Percentiles rank a stretch among this genome's conserved stretches.
Conservation (phyloP, 2,113 vertebrate species). For the Bubo blakistoni region DNA sequence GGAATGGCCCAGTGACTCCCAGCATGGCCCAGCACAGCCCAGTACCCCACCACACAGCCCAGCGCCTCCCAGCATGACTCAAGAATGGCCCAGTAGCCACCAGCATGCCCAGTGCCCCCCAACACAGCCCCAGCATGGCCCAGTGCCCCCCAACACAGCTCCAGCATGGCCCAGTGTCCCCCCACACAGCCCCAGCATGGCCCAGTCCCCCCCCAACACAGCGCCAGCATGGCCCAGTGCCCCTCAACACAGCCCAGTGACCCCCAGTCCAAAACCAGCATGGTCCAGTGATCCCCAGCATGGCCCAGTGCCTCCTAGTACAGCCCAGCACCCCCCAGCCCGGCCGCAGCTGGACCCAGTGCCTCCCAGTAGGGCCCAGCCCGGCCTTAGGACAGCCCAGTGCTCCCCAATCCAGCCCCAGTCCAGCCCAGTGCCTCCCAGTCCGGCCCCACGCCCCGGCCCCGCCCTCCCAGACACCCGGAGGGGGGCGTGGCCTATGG, state of each 20-base stretch:
- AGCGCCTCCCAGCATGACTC: neutral
- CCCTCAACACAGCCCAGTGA: neutral
- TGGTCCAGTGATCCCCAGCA: neutral
- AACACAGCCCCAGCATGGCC: neutral
- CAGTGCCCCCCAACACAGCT: neutral
- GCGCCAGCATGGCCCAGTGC: neutral
- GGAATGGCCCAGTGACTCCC: neutral
- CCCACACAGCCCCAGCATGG: too few relatives aligned
- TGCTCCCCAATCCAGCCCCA: neutral
- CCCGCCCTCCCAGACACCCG: neutral
- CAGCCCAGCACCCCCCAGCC: neutral
- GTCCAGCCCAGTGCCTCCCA: neutral
- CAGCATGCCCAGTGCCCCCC: neutral
- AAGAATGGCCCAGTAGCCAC: neutral
- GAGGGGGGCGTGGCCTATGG: neutral
- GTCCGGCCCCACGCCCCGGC: too few relatives aligned
- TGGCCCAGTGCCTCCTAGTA: neutral
- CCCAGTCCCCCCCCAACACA: too few relatives aligned
- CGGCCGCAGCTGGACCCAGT: neutral
- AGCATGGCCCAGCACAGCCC: neutral
- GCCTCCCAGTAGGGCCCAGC: accelerated
- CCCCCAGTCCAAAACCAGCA: neutral
- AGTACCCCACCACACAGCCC: too few relatives aligned
- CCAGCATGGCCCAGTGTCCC: too few relatives aligned
- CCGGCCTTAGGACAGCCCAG: neutral